These are phyloP conservation scores for Echinarachnius parma DNA, from an alignment of 53 echinoderm and acorn worm genomes.

Conservation along the genomic window DNA sequence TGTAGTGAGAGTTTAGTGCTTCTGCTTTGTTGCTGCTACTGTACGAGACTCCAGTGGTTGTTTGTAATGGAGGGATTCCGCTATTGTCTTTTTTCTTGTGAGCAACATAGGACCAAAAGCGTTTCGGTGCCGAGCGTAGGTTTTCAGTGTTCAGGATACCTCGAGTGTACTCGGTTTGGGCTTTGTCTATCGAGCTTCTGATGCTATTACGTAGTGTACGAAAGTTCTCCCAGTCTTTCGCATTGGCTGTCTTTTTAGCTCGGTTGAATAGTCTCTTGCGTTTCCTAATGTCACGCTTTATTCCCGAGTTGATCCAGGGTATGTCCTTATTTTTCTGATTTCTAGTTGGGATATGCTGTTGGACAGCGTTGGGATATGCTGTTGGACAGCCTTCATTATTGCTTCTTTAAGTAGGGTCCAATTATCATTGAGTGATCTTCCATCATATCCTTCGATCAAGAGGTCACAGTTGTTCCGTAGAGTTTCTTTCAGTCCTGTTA, in stretches of 20 bases:
- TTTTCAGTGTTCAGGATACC: constrained; percentile 29
- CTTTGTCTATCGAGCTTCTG: background rate
- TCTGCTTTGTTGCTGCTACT: background rate
- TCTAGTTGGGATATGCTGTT: no score
- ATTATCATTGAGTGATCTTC: no score
- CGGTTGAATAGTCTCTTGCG: background rate
- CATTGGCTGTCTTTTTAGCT: background rate
- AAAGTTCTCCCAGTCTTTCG: constrained; percentile 9
- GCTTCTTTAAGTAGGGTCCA: no score
- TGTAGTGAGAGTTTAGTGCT: no score
- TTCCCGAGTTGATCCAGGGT: background rate
- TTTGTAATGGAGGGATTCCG: constrained; percentile 12
- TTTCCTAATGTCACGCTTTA: background rate
- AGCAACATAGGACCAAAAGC: constrained; percentile 4
- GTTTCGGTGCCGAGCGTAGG: background rate
- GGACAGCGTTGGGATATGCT: no score
- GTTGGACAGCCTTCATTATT: no score
- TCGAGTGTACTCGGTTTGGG: background rate
- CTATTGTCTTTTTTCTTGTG: constrained; percentile 5
- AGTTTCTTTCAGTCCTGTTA: no score
- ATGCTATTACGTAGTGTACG: constrained; percentile 1
- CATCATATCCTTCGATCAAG: no score
- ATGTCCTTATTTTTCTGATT: no score
- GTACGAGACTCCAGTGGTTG: background rate
- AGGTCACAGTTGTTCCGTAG: no score